Evolutionary conservation across 2,888 invertebrate genomes (phyloP).

Genomic region (Scaptomyza cyrtandrae): DNA sequence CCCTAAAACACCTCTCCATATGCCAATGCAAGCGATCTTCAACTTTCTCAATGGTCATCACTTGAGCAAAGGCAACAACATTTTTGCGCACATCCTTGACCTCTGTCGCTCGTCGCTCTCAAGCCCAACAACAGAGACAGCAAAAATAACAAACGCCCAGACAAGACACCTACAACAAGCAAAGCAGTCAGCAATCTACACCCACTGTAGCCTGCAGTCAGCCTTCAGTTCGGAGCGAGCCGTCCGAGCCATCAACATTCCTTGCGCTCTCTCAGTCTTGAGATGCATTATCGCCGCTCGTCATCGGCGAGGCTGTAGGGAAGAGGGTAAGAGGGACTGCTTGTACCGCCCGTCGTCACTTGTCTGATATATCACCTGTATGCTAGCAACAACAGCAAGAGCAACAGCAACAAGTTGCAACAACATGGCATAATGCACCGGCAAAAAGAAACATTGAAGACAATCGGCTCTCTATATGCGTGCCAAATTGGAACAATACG

Average conservation of each 20-base stretch:
- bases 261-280: slow-evolving; percentile 52
- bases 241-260: slow-evolving; percentile 68
- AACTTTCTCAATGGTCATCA: slow-evolving; percentile 48
- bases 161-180: slow-evolving; percentile 71
- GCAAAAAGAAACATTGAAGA: slow-evolving; percentile 36
- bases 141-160: slow-evolving; percentile 52
- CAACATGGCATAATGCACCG: slow-evolving; percentile 65
- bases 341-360: slow-evolving; percentile 77
- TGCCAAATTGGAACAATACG: slow-evolving; percentile 77
- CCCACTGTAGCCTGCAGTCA: slow-evolving; percentile 46
- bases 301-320: slow-evolving; percentile 47
- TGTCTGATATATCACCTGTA: slow-evolving; percentile 79
- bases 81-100: slow-evolving; percentile 65
- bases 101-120: slow-evolving; percentile 39
- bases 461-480: slow-evolving; percentile 61
- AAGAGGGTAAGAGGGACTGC: not conserved
- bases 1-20: not conserved
- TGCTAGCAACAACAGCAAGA: slow-evolving; percentile 13
- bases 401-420: slow-evolving; percentile 53
- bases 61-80: slow-evolving; percentile 40
- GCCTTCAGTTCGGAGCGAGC: slow-evolving; percentile 12
- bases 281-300: slow-evolving; percentile 73
- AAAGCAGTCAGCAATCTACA: slow-evolving; percentile 44
- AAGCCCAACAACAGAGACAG: slow-evolving; percentile 29
- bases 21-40: slow-evolving; percentile 41